A percentile compares a stretch with the other conserved stretches of the same genome.
Conservation (phyloP, 2,113 vertebrate genomes). For the Osmerus eperlanus region DNA sequence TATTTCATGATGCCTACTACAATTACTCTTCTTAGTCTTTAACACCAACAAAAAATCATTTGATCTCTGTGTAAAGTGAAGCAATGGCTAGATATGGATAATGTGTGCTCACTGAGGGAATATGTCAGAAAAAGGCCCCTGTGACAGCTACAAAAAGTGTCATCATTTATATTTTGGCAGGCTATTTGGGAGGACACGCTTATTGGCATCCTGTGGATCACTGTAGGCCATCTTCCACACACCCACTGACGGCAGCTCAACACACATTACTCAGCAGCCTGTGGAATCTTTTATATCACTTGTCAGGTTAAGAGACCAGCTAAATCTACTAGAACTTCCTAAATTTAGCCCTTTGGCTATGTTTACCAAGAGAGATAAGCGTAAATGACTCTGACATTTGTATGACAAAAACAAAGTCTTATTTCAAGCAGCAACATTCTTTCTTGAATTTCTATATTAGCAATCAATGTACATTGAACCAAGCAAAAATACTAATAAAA, state of each 20-base stretch:
- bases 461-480: slow-evolving; percentile 46
- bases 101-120: too few relatives aligned
- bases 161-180: slow-evolving; percentile 71
- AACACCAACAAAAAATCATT: slow-evolving; percentile 26
- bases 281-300: slow-evolving; percentile 45
- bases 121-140: neutral
- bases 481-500: slow-evolving; percentile 27
- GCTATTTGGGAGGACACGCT: slow-evolving; percentile 70
- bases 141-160: slow-evolving; percentile 66
- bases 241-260: slow-evolving; percentile 57
- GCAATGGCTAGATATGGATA: slow-evolving; percentile 22
- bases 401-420: neutral
- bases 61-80: slow-evolving; percentile 34
- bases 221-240: slow-evolving; percentile 56
- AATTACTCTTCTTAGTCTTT: too few relatives aligned
- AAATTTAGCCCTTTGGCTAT: slow-evolving; percentile 10
- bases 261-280: slow-evolving; percentile 57
- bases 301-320: slow-evolving; percentile 41
- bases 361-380: neutral
- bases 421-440: slow-evolving; percentile 20
- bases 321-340: neutral
- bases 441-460: slow-evolving; percentile 24
- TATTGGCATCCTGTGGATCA: slow-evolving; percentile 72
- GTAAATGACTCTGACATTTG: neutral
- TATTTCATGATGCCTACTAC: too few relatives aligned